Evolutionary conservation across 2,797 vertebrate genomes (phyloP).

Genomic region (Falco peregrinus): DNA sequence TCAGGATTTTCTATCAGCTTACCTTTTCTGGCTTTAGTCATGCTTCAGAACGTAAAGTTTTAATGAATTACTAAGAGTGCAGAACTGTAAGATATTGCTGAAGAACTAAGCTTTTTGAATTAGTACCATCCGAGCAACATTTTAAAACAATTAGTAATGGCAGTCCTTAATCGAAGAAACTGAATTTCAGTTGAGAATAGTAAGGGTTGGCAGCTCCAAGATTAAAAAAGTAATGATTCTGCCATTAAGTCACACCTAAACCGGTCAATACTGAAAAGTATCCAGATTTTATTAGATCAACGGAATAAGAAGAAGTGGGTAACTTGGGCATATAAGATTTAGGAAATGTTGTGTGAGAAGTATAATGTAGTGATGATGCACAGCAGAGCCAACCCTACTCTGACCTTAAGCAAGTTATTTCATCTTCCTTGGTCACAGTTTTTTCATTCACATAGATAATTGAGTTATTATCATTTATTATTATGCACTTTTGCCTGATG

Average conservation of each 20-base stretch:
- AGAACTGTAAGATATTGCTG: background rate
- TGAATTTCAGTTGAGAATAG: conserved; percentile 69
- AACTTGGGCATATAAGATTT: background rate
- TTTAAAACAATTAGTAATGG: conserved; percentile 77
- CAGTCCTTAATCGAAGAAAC: conserved; percentile 68
- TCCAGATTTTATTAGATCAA: conserved; percentile 66
- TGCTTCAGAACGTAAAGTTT: background rate
- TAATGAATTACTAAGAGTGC: conserved; percentile 3
- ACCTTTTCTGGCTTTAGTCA: background rate
- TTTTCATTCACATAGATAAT: background rate
- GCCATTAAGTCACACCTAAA: conserved; percentile 70
- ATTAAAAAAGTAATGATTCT: conserved; percentile 80
- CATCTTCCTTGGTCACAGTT: background rate
- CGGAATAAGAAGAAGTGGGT: conserved; percentile 44
- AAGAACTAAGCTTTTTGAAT: conserved; percentile 63
- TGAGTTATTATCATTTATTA: background rate
- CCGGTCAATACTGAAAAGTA: conserved; percentile 72
- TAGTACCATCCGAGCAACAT: conserved; percentile 54
- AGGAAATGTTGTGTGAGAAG: background rate
- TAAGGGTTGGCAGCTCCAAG: conserved; percentile 64
- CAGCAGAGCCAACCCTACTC: background rate
- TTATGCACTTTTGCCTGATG: background rate
- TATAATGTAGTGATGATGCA: fast-evolving
- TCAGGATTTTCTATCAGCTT: background rate
- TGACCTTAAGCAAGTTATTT: background rate